A percentile compares a stretch with the other conserved stretches of the same genome.
Evolutionary conservation across 2,797 vertebrate genomes (phyloP).

Genomic region (Sebastes diaconus): DNA sequence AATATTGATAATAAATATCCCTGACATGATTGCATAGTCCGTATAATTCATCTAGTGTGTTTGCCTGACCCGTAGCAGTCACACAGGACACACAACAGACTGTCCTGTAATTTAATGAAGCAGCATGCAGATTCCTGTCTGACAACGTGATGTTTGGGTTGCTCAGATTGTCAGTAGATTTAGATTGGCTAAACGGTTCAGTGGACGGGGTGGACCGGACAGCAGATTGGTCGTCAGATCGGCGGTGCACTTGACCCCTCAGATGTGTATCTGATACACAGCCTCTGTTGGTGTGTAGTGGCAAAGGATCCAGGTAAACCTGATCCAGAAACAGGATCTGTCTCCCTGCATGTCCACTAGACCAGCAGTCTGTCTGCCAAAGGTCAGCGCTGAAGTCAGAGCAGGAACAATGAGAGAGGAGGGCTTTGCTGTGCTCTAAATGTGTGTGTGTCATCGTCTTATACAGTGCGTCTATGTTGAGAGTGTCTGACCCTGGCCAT

Average conservation of each 20-base stretch:
- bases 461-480: slow-evolving; percentile 1
- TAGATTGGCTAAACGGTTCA: slow-evolving; percentile 46
- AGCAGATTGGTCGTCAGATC: slow-evolving; percentile 58
- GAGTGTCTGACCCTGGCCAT: not conserved
- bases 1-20: not conserved
- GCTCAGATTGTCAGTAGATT: slow-evolving; percentile 34
- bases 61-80: not conserved
- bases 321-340: slow-evolving; percentile 79
- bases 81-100: not conserved
- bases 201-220: slow-evolving; percentile 35
- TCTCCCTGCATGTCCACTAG: slow-evolving; percentile 62
- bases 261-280: slow-evolving; percentile 73
- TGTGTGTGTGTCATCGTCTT: slow-evolving; percentile 27
- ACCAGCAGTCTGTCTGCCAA: slow-evolving; percentile 66
- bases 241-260: slow-evolving; percentile 66
- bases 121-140: slow-evolving; percentile 11
- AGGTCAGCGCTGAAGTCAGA: slow-evolving; percentile 64
- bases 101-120: slow-evolving; percentile 32
- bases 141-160: slow-evolving; percentile 29
- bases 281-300: slow-evolving; percentile 28
- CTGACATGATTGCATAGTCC: not conserved
- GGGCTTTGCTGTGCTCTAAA: slow-evolving; percentile 2
- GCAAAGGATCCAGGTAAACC: slow-evolving; percentile 68
- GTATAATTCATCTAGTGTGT: not conserved
- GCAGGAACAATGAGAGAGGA: slow-evolving; percentile 47